phyloP scores from a whole-genome alignment of 1,140 invertebrate species.

The Mercenaria mercenaria region DNA sequence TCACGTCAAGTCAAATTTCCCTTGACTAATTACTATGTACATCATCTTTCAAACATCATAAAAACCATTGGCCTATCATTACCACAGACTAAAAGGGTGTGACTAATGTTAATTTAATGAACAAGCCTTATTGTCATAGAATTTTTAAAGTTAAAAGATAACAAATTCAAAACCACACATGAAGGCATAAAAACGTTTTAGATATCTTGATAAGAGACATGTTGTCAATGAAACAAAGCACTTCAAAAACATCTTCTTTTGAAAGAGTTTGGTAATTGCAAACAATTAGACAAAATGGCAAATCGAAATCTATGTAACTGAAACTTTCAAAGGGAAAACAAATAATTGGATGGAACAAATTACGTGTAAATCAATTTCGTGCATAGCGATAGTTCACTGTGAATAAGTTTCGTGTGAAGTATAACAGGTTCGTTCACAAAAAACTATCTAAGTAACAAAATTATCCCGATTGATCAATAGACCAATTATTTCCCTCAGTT shows the following conservation, averaged over 20 bases:
- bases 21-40: conserved; percentile 20
- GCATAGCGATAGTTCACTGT: background rate
- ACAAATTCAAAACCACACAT: conserved; percentile 17
- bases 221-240: conserved; percentile 37
- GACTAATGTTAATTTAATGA: conserved; percentile 54
- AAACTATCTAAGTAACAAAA: background rate
- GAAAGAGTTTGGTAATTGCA: background rate
- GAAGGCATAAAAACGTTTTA: background rate
- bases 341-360: conserved; percentile 4
- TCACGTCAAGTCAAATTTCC: background rate
- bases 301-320: conserved; percentile 3
- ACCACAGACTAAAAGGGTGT: background rate
- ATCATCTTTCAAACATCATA: background rate
- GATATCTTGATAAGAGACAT: background rate
- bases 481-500: background rate
- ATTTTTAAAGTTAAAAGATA: conserved; percentile 29
- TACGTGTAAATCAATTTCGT: conserved; percentile 3
- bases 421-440: background rate
- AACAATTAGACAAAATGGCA: background rate
- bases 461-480: background rate
- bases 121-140: conserved; percentile 27
- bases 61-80: conserved; percentile 27
- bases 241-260: conserved; percentile 21
- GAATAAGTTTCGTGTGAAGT: background rate
- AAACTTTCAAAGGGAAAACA: conserved; percentile 10